phyloP scores from a whole-genome alignment of 2,113 vertebrate genomes.

The Otocyon megalotis region DNA sequence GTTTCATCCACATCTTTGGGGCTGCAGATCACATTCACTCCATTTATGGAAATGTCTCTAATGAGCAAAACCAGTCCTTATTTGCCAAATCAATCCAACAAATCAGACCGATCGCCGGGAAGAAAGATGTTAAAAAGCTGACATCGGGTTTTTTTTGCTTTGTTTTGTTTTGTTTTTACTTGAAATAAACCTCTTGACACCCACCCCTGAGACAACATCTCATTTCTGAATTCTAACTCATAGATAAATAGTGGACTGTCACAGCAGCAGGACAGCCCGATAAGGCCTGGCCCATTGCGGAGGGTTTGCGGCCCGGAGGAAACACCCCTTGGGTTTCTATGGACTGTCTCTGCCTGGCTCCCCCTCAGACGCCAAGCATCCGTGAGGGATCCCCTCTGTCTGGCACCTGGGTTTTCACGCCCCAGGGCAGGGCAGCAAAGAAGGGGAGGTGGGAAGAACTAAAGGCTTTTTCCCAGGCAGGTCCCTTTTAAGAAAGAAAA shows the following conservation, averaged over 20 bases:
- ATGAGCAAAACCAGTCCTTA: not conserved
- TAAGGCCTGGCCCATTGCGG: not conserved
- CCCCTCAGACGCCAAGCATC: not conserved
- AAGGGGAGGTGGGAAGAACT: not conserved
- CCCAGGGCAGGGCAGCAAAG: not conserved
- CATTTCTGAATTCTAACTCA: not conserved
- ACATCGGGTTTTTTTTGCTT: not conserved
- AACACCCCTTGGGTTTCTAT: not conserved
- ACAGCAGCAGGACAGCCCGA: not conserved
- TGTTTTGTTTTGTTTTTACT: not conserved
- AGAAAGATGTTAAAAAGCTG: conserved; percentile 26
- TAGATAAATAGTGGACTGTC: conserved; percentile 15
- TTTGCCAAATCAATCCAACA: not conserved
- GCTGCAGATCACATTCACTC: not conserved
- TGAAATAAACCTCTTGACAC: conserved; percentile 28
- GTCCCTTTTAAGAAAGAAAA: not conserved
- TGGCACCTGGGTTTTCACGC: not conserved
- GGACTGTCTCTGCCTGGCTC: not conserved
- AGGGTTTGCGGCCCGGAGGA: not conserved
- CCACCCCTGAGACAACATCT: conserved; percentile 2
- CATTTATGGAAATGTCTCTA: not conserved
- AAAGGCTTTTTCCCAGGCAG: not conserved
- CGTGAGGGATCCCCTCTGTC: accelerated
- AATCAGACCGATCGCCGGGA: not conserved
- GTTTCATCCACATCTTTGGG: not conserved